Conservation (phyloP, 1,140 invertebrate genomes). For the roundworm (Caenorhabditis elegans) region WBcel235 BX284606.5:17553501-17554000, state of each 20-base stretch:
- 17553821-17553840: no score
- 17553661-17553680: neutral
- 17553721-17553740: slow-evolving; percentile 33
- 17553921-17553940: no score
- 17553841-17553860: no score
- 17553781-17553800: slow-evolving; percentile 40
- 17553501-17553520: no score
- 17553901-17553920: no score
- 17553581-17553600: neutral
- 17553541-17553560: neutral
- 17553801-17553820: no score
- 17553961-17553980: no score
- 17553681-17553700: slow-evolving; percentile 9
- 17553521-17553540: neutral
- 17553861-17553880: no score
- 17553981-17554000: neutral
- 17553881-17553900: no score
- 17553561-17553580: slow-evolving; percentile 9
- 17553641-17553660: neutral
- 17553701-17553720: slow-evolving; percentile 37
- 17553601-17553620: neutral
- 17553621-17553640: slow-evolving; percentile 8
- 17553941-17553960: no score
- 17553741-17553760: slow-evolving; percentile 37
- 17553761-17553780: neutral